Base-by-base conservation (phyloP, 2,888 invertebrate genomes). In the Latrodectus elegans region DNA sequence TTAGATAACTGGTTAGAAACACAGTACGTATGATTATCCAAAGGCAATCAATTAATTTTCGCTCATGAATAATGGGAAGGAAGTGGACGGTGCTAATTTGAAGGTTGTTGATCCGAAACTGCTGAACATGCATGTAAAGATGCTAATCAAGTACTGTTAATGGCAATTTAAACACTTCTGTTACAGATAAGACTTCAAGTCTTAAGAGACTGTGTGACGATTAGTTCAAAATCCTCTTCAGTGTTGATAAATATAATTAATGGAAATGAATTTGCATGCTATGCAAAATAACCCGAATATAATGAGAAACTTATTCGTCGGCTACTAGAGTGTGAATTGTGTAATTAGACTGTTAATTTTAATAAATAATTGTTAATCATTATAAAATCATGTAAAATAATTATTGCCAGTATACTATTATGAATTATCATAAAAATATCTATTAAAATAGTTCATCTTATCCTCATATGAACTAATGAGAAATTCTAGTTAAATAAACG, bases 81-180 rank as follows among this genome's bases (percentile, higher is more conserved):
- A 65, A 67, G 67, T 52, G 55, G 60, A 68, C 38, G 51, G 65
- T 65, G 26, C 81, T 81, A 81, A 81, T 81, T 81, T 73, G 65
- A 65, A 67, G 65, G 81, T 51, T 65, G 52, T 65, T 81, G 65
- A 73, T 74, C 81, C 52, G 67, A 81, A 65, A 60, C 80, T 53
- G 70, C 70, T 55, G 78, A 78, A 38, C 17, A 49, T 22, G 49
- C 80, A 64, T 81, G 73, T 73, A 52, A 74, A 81, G 81, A 74
- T 71, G 65, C 52, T 73, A 73, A 81, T 81, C 81, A 81, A 81
- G 81, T 73, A 73, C 73, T 74, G 73, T 81, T 81, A 81, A 81
- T 81, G 73, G 65, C 81, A 81, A 73, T 81, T 81, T 81, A 81
- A 81, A 81, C 81, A 81, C 81, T 65, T 72, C 65, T 65, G 67